Evolutionary conservation across 2,888 invertebrate genomes (phyloP).

Genomic region (Dolichopus griseipennis): DNA sequence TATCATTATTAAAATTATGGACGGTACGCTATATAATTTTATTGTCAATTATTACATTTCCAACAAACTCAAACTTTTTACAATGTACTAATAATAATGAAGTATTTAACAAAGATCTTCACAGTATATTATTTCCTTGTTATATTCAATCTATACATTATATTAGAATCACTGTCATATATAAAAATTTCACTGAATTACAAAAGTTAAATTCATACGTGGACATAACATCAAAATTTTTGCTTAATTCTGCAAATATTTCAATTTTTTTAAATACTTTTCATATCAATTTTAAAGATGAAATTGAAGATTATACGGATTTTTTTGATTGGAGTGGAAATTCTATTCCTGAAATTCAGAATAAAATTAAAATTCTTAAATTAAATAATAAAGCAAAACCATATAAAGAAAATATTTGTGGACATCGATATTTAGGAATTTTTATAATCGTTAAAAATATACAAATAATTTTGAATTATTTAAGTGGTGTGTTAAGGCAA

Average conservation of each 20-base stretch:
- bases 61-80: background rate
- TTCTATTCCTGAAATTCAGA: conserved; percentile 13
- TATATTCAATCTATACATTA: background rate
- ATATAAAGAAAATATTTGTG: no score
- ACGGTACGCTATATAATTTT: background rate
- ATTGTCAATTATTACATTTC: background rate
- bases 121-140: background rate
- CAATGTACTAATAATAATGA: background rate
- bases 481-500: conserved; percentile 17
- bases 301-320: conserved; percentile 7
- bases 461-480: conserved; percentile 16
- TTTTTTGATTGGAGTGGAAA: conserved; percentile 18
- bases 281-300: background rate
- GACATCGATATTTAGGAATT: conserved; percentile 12
- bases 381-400: no score
- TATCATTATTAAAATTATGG: no score
- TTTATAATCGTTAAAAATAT: conserved; percentile 17
- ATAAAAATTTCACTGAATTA: background rate
- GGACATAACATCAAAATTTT: background rate
- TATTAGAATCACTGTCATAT: background rate
- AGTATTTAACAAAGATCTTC: background rate
- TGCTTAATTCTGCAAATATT: background rate
- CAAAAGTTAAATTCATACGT: background rate
- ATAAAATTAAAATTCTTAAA: background rate
- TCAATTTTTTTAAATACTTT: background rate